Percentiles rank a stretch among this genome's conserved stretches.
Conservation (phyloP, 2,888 invertebrate genomes). For the Eupithecia centaureata region DNA sequence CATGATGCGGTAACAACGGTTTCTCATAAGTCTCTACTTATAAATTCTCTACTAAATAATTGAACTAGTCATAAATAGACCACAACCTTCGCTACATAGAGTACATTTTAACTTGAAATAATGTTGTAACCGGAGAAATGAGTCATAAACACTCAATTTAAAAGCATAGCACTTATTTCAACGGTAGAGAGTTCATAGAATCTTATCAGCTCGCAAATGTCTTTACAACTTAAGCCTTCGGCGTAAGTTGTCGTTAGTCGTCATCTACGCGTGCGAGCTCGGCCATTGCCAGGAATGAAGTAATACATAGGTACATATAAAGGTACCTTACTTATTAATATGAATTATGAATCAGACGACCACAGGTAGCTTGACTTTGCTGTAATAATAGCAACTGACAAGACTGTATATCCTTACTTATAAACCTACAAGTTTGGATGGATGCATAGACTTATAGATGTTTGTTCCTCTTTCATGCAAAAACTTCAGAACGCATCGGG, state of each 20-base stretch:
- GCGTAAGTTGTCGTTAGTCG: slow-evolving; percentile 15
- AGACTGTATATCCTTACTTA: too few relatives aligned
- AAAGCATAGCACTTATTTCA: slow-evolving; percentile 35
- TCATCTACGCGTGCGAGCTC: slow-evolving; percentile 26
- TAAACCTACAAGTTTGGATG: too few relatives aligned
- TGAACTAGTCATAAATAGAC: too few relatives aligned
- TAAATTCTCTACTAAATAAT: too few relatives aligned
- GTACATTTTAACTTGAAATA: slow-evolving; percentile 40
- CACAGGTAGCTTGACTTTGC: not conserved
- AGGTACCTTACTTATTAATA: not conserved
- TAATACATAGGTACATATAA: not conserved
- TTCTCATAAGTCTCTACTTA: too few relatives aligned
- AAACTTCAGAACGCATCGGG: too few relatives aligned
- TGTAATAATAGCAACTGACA: not conserved
- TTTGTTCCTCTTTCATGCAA: too few relatives aligned
- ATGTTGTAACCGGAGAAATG: slow-evolving; percentile 42
- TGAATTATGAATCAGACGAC: not conserved
- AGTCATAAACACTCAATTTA: slow-evolving; percentile 37
- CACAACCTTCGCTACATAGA: slow-evolving; percentile 31
- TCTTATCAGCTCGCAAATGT: slow-evolving; percentile 30
- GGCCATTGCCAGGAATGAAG: slow-evolving; percentile 37
- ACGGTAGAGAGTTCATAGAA: slow-evolving; percentile 33
- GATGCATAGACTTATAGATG: too few relatives aligned
- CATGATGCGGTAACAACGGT: too few relatives aligned
- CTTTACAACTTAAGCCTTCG: slow-evolving; percentile 27